Percentiles rank a stretch among this genome's conserved stretches.
These are phyloP conservation scores for Ianthella basta DNA, from an alignment of 37 sponge, comb jelly and placozoan genomes.

Conservation along the genomic window DNA sequence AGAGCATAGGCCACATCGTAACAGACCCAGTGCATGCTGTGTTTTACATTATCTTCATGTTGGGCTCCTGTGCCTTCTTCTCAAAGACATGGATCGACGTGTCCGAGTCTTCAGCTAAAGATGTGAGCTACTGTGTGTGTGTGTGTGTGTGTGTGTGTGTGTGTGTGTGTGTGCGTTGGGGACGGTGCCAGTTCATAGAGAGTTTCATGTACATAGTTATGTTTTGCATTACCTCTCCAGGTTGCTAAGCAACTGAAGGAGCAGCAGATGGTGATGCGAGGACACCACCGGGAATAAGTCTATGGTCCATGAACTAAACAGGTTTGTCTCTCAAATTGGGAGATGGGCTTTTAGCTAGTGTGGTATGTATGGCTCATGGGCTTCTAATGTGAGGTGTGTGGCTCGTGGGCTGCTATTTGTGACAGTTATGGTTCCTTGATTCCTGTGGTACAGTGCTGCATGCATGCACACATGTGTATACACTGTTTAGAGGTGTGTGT, in stretches of 20 bases:
- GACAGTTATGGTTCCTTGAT: no score
- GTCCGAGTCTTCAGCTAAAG: slow-evolving; percentile 93
- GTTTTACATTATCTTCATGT: slow-evolving; percentile 91
- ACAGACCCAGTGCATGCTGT: slow-evolving; percentile 92
- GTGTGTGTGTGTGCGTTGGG: background rate
- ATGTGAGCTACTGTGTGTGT: slow-evolving; percentile 78
- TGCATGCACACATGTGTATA: no score
- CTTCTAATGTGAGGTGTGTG: background rate
- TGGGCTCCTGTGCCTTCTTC: slow-evolving; percentile 97
- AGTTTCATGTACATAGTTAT: no score
- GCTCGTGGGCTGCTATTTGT: no score
- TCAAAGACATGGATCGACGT: slow-evolving; percentile 98
- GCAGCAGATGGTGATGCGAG: slow-evolving; percentile 92
- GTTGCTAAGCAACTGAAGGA: slow-evolving; percentile 88
- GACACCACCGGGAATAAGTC: slow-evolving; percentile 73
- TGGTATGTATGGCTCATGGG: no score
- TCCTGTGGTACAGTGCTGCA: no score
- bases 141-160: no score
- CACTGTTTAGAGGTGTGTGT: no score
- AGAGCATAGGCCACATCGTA: slow-evolving; percentile 69
- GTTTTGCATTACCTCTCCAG: slow-evolving; percentile 29
- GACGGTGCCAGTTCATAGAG: no score
- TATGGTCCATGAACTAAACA: slow-evolving; percentile 85
- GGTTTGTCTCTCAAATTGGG: background rate
- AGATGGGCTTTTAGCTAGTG: no score